A percentile compares a stretch with the other conserved stretches of the same genome.
Evolutionary conservation across 2,888 invertebrate genomes (phyloP).

Genomic region (Cecidostiba fungosa): DNA sequence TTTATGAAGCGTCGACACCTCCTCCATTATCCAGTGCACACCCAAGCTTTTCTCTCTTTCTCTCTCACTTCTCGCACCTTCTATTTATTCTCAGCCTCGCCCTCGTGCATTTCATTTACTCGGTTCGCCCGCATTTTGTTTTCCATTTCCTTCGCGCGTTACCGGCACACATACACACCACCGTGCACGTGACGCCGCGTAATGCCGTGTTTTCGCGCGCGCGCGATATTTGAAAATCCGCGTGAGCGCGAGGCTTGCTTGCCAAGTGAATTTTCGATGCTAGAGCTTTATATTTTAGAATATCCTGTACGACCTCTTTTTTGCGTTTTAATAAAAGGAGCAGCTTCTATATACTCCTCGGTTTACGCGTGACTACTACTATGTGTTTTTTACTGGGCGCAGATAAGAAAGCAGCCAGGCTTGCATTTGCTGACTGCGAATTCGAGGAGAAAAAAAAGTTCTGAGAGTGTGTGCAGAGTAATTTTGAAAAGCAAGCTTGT

Average conservation of each 20-base stretch:
- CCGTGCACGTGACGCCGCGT: conserved; percentile 23
- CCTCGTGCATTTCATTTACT: conserved; percentile 16
- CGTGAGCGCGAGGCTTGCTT: background rate
- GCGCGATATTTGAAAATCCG: conserved; percentile 28
- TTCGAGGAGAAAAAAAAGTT: background rate
- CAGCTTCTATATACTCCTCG: background rate
- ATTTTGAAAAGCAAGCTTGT: background rate
- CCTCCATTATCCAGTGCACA: background rate
- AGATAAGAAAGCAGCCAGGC: background rate
- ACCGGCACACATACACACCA: background rate
- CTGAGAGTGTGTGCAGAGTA: background rate
- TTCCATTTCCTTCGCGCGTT: conserved; percentile 6
- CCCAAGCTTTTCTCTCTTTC: background rate
- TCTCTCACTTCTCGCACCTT: background rate
- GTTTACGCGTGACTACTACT: background rate
- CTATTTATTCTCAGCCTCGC: conserved; percentile 22
- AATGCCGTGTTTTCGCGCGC: conserved; percentile 6
- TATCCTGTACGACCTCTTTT: background rate
- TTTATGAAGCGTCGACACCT: conserved; percentile 7
- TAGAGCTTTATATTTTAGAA: background rate
- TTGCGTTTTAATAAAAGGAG: background rate
- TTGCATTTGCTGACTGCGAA: background rate
- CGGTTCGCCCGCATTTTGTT: conserved; percentile 16
- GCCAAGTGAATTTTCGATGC: background rate
- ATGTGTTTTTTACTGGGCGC: background rate